Base-by-base conservation (phyloP, 2,113 vertebrate species). In the Brachionichthys hirsutus region DNA sequence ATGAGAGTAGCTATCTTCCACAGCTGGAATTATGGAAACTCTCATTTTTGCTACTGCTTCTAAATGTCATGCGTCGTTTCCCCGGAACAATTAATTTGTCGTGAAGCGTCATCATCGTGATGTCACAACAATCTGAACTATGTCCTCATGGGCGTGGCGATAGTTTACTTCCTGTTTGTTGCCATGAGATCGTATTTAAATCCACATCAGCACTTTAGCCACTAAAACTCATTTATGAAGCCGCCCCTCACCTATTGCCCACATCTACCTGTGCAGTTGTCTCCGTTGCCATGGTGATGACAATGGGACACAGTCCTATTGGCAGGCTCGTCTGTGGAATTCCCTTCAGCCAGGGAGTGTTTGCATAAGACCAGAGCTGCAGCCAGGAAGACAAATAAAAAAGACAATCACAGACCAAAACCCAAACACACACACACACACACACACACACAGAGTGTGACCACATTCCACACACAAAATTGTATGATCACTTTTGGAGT, bases 261-360 rank as follows among this genome's bases (percentile, higher is more conserved):
- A 45, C 60, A 69, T 68, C 65, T 85, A 89, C 88, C 88, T 87
- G 88, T 87, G 77, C 86, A 88, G 35, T 89, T 87, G 71, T 80
- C 64, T 62, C 24, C 3, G 70, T 79, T 52, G 67, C 76, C 62
- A 61, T 82, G 81, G 63, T 2, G 82, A 74, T 49, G 75, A 62
- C 86, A 85, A 44, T 18, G 12, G 11, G 77, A 44, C 55, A 58
- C 75, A 22, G 83, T 85, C 54, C 15, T 55, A 67, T 79, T 66
- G 75, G 66, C 53, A 15, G 80, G n/a, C 35, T 30, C 60, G 1
- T 62, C 50, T 0, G 84, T 87, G 48, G 64, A 12, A 70, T 89
- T 87, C 70, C 76, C 51, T 10, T 74, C 80, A 12, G 84, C 83
- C 72, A 59, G 54, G 41, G 70, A 82, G 72, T 64, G 64, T 82